Percentiles rank a stretch among this genome's conserved stretches.
phyloP scores from a whole-genome alignment of 2,888 invertebrate genomes.

The Euzophera pinguis region DNA sequence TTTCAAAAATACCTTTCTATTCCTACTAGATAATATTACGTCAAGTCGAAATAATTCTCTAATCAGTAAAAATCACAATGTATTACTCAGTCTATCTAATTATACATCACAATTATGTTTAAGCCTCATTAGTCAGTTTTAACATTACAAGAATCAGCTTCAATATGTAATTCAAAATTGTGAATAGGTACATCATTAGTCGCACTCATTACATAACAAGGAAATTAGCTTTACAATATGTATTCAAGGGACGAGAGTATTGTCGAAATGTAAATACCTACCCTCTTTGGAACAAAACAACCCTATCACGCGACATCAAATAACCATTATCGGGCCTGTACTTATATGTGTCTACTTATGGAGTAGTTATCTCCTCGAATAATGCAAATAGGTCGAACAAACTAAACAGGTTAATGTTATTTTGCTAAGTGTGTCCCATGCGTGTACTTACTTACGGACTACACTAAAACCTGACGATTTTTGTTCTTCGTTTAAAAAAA shows the following conservation, averaged over 20 bases:
- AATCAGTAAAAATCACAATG: neutral
- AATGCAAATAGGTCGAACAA: neutral
- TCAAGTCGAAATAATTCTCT: no score
- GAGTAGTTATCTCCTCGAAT: conserved; percentile 5
- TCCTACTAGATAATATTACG: no score
- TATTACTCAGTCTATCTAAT: neutral
- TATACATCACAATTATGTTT: no score
- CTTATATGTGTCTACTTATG: conserved; percentile 16
- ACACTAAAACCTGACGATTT: no score
- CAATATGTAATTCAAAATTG: neutral
- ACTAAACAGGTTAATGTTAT: conserved; percentile 9
- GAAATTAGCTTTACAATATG: conserved; percentile 9
- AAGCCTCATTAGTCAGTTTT: neutral
- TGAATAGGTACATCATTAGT: neutral
- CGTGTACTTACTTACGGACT: no score
- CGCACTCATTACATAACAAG: conserved; percentile 2
- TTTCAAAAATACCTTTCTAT: no score
- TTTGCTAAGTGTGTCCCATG: neutral
- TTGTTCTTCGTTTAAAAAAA: no score
- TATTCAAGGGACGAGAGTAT: conserved; percentile 3
- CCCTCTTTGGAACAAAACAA: conserved; percentile 19
- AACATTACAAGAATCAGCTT: conserved; percentile 4
- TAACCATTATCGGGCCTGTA: conserved; percentile 24
- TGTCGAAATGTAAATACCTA: conserved; percentile 10
- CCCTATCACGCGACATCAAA: conserved; percentile 25